Evolutionary conservation across 2,888 invertebrate species (phyloP), one percentile per base, ranked within the genome.

Genomic region (Barypeithes pellucidus): DNA sequence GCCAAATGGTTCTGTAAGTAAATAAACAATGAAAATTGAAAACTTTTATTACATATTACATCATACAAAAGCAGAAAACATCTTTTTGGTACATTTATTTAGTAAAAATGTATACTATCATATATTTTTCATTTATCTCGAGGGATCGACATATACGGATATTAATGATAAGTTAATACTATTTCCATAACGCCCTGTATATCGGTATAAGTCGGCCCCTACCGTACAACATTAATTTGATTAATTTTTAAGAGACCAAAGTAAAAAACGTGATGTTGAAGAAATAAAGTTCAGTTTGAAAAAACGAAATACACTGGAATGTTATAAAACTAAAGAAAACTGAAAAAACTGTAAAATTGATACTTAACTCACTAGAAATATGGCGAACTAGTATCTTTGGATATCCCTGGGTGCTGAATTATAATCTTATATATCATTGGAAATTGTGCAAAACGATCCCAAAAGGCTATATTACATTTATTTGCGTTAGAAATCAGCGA

Each of bases 11-110:
- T n/a, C n/a, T n/a, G n/a, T n/a, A n/a, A n/a, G n/a, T n/a, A 50
- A 20, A 65, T 20, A 52, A 20, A 36, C n/a, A 33, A 29, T 54
- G 52, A 66, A 66, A 66, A 66, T 66, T 66, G 66, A 66, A 66
- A 66, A 66, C 52, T 50, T 66, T 65, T 65, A 24, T n/a, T 60
- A 16, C 39, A 60, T 66, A 39, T 52, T 66, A 66, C 66, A 54
- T 66, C 39, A 66, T 54, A 66, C 66, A 66, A 66, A 52, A 66
- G 66, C 41, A 54, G 22, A 66, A 52, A 47, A 66, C 52, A 50
- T 66, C 45, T 43, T 66, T 36, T 66, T 66, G 65, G n/a, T 66
- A 66, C 66, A 66, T 54, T 66, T 54, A 18, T 33, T 63, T 50
- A 59, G 36, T 59, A 36, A 39, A 59, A 36, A 59, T 29, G 12